phyloP scores from a whole-genome alignment of 2,888 invertebrate species.

The Eristalinus sepulchralis region DNA sequence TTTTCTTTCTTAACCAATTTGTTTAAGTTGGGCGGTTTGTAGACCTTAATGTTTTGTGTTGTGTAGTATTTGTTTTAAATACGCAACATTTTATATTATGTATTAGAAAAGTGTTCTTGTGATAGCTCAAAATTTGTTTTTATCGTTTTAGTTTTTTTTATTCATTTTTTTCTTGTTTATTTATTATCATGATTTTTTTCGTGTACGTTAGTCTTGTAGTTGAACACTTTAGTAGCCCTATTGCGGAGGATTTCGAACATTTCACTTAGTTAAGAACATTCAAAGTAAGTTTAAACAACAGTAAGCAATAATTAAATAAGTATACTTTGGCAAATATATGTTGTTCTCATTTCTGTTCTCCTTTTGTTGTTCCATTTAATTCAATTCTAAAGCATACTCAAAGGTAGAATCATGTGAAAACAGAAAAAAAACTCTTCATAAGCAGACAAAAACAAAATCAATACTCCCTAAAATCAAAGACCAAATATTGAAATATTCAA shows the following conservation, averaged over 20 bases:
- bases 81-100: constrained; percentile 35
- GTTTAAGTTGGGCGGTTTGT: constrained; percentile 37
- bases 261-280: constrained; percentile 43
- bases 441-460: constrained; percentile 31
- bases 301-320: constrained; percentile 27
- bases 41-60: constrained; percentile 36
- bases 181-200: constrained; percentile 20
- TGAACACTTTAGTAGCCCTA: constrained; percentile 20
- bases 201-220: constrained; percentile 38
- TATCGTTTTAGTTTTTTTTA: constrained; percentile 13
- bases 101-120: constrained; percentile 67
- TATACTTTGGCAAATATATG: background rate
- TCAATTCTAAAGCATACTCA: constrained; percentile 45
- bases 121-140: constrained; percentile 64
- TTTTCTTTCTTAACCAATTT: constrained; percentile 63
- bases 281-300: constrained; percentile 13
- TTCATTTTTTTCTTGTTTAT: constrained; percentile 29
- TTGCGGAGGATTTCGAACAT: constrained; percentile 11
- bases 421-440: constrained; percentile 33
- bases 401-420: constrained; percentile 50
- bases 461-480: constrained; percentile 65
- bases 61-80: constrained; percentile 66
- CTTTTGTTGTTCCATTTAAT: background rate
- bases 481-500: constrained; percentile 63
- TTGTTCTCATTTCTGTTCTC: constrained; percentile 7